Conservation (phyloP, 2,888 invertebrate genomes). For the Hermodice carunculata region DNA sequence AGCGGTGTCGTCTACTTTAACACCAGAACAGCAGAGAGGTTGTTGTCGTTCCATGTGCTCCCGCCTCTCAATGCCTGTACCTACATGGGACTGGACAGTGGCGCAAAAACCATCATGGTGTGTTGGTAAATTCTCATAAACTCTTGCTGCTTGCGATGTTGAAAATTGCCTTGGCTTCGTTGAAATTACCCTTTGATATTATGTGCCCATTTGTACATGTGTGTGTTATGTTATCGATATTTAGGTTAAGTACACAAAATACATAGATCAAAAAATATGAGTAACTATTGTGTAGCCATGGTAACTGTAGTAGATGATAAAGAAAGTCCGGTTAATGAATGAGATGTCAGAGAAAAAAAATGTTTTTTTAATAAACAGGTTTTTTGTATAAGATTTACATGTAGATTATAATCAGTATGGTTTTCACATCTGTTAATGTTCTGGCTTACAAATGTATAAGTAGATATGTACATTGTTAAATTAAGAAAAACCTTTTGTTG, state of each 20-base stretch:
- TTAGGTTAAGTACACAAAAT: background rate
- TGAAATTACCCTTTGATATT: background rate
- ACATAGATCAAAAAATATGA: too few species aligned
- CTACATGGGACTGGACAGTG: conserved; percentile 73
- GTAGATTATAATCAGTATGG: too few species aligned
- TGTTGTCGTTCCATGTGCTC: conserved; percentile 69
- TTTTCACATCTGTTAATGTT: too few species aligned
- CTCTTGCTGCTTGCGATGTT: background rate
- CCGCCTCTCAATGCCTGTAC: conserved; percentile 72
- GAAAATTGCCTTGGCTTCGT: background rate
- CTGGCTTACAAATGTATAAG: too few species aligned
- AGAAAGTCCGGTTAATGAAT: too few species aligned
- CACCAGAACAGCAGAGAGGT: conserved; percentile 62
- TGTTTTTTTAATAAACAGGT: too few species aligned
- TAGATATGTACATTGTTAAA: too few species aligned
- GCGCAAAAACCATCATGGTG: conserved; percentile 65
- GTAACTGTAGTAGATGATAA: too few species aligned
- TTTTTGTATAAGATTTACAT: too few species aligned
- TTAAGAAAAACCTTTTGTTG: too few species aligned
- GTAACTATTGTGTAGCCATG: too few species aligned
- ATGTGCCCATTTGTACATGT: background rate
- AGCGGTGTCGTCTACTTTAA: conserved; percentile 71
- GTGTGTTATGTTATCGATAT: background rate
- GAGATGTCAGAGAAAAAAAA: too few species aligned
- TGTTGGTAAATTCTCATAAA: background rate